These are phyloP conservation scores for Bombylius discolor DNA, from an alignment of 2,888 invertebrate genomes.

Conservation along the genomic window DNA sequence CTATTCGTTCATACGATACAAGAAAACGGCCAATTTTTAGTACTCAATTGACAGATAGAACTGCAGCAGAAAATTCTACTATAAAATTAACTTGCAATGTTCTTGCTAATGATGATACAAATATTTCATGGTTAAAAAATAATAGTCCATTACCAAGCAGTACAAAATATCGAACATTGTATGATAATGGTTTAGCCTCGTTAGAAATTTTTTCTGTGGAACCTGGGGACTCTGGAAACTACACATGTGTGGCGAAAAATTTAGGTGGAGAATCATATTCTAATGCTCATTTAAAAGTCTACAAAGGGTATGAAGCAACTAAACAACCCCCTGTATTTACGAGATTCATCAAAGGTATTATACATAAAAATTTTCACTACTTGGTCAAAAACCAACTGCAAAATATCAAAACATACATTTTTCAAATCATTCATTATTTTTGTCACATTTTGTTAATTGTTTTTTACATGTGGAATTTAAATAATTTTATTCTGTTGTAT, in stretches of 20 bases:
- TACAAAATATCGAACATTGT: constrained; percentile 45
- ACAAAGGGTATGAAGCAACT: constrained; percentile 56
- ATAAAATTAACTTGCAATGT: constrained; percentile 66
- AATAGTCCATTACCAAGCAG: constrained; percentile 44
- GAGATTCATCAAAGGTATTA: constrained; percentile 53
- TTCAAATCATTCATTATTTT: neutral
- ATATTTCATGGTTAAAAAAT: constrained; percentile 63
- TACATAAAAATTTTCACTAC: constrained; percentile 6
- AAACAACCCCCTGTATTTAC: constrained; percentile 61
- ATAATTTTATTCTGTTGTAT: too few relatives aligned
- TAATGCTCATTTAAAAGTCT: constrained; percentile 60
- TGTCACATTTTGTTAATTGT: neutral
- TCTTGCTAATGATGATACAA: constrained; percentile 47
- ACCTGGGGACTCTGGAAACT: constrained; percentile 62
- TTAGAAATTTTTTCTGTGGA: constrained; percentile 57
- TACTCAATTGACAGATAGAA: constrained; percentile 60
- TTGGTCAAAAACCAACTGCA: too few relatives aligned
- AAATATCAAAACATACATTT: neutral
- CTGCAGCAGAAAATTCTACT: constrained; percentile 58
- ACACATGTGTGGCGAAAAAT: constrained; percentile 62
- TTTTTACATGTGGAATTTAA: neutral
- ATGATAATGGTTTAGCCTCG: constrained; percentile 53
- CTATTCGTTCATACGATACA: neutral
- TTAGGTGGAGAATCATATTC: constrained; percentile 56
- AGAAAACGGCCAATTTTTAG: constrained; percentile 56